Conservation (phyloP, 2,888 invertebrate species). For the Exephanes ischioxanthus region DNA sequence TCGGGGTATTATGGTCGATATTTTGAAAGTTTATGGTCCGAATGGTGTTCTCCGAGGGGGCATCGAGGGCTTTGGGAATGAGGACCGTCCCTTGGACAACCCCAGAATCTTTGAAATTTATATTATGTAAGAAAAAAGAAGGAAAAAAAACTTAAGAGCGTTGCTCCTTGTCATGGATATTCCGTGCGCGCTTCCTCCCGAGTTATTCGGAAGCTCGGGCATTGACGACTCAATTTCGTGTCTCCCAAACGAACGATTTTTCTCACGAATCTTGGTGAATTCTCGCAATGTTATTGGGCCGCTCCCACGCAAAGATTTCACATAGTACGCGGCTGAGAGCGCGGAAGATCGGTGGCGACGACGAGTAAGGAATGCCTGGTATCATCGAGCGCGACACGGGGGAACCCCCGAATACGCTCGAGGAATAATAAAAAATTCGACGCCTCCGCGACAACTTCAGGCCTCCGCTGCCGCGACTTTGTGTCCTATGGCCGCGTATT, state of each 20-base stretch:
- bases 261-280: constrained; percentile 48
- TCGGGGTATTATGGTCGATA: constrained; percentile 25
- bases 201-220: constrained; percentile 56
- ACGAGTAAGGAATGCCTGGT: constrained; percentile 57
- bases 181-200: constrained; percentile 32
- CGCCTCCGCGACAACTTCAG: constrained; percentile 55
- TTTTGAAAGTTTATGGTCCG: constrained; percentile 49
- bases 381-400: constrained; percentile 58
- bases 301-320: constrained; percentile 66
- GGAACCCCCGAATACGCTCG: constrained; percentile 71
- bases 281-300: constrained; percentile 44
- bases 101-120: background rate
- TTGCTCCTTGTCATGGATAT: constrained; percentile 13
- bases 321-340: constrained; percentile 27
- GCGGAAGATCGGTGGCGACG: constrained; percentile 70
- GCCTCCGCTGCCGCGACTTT: constrained; percentile 73
- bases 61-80: background rate
- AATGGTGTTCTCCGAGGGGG: constrained; percentile 18
- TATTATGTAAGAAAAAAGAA: background rate
- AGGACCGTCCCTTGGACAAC: background rate
- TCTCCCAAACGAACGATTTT: constrained; percentile 39
- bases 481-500: constrained; percentile 81
- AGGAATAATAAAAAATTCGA: constrained; percentile 81
- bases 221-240: constrained; percentile 10
- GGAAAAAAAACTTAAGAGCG: background rate